Evolutionary conservation across 2,888 invertebrate genomes (phyloP).

Genomic region (Nephrotoma appendiculata): DNA sequence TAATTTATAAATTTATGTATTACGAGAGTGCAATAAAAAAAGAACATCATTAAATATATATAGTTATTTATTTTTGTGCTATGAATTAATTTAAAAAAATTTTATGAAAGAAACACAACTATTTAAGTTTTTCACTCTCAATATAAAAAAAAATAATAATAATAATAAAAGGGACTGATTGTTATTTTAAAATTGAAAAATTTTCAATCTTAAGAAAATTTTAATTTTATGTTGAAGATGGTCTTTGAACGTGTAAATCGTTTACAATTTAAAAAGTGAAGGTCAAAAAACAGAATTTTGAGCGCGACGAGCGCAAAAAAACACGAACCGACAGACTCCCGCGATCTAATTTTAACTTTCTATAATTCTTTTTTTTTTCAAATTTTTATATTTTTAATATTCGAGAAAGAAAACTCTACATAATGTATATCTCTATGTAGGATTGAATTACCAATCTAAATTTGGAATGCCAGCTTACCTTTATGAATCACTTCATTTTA

Average conservation of each 20-base stretch:
- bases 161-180: neutral
- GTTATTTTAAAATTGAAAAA: neutral
- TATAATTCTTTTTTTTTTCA: neutral
- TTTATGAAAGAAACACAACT: neutral
- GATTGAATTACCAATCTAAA: slow-evolving; percentile 12
- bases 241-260: neutral
- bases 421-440: neutral
- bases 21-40: slow-evolving; percentile 6
- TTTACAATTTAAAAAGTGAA: neutral
- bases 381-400: neutral
- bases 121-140: neutral
- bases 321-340: slow-evolving; percentile 1
- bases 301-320: neutral
- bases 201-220: neutral
- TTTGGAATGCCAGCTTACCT: slow-evolving; percentile 10
- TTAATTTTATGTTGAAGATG: neutral
- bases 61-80: neutral
- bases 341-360: neutral
- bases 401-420: neutral
- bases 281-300: neutral
- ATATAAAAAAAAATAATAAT: neutral
- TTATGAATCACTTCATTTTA: slow-evolving; percentile 3
- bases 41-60: neutral
- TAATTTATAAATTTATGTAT: slow-evolving; percentile 10
- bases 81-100: neutral